These are phyloP conservation scores for Drosophila virilis DNA, from an alignment of 1,140 invertebrate genomes.

Conservation along the genomic window DNA sequence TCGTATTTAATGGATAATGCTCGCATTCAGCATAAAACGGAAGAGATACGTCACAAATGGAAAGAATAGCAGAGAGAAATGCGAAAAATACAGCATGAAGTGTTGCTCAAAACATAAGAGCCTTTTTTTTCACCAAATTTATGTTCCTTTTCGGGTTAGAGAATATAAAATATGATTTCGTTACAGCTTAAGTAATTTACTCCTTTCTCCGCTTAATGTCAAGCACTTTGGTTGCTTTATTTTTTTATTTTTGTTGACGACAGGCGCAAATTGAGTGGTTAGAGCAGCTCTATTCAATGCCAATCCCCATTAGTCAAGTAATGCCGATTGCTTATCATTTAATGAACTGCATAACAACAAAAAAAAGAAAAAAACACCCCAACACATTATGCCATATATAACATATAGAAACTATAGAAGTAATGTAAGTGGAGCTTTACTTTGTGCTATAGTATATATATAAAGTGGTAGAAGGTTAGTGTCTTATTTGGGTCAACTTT, in stretches of 20 bases:
- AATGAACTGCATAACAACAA: conserved; percentile 61
- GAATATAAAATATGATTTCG: conserved; percentile 22
- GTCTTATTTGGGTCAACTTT: conserved; percentile 75
- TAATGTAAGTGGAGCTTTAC: conserved; percentile 21
- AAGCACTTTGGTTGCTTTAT: not conserved
- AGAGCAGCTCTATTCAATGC: conserved; percentile 4
- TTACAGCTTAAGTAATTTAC: conserved; percentile 18
- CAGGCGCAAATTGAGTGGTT: conserved; percentile 13
- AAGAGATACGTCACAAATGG: conserved; percentile 37
- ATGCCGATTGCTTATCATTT: conserved; percentile 77
- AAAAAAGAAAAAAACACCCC: conserved; percentile 25
- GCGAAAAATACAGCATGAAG: not conserved
- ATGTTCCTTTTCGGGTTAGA: not conserved
- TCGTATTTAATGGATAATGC: conserved; percentile 79
- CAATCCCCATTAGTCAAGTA: conserved; percentile 51
- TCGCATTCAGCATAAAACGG: conserved; percentile 61
- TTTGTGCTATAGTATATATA: not conserved
- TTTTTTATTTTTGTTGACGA: conserved; percentile 32
- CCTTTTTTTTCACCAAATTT: conserved; percentile 21
- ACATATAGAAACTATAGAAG: conserved; percentile 16
- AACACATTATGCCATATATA: conserved; percentile 24
- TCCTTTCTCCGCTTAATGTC: not conserved
- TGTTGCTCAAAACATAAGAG: conserved; percentile 43
- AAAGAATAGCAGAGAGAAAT: not conserved
- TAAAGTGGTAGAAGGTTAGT: not conserved